Conservation (phyloP, 2,797 vertebrate species). For the Pempheris klunzingeri region DNA sequence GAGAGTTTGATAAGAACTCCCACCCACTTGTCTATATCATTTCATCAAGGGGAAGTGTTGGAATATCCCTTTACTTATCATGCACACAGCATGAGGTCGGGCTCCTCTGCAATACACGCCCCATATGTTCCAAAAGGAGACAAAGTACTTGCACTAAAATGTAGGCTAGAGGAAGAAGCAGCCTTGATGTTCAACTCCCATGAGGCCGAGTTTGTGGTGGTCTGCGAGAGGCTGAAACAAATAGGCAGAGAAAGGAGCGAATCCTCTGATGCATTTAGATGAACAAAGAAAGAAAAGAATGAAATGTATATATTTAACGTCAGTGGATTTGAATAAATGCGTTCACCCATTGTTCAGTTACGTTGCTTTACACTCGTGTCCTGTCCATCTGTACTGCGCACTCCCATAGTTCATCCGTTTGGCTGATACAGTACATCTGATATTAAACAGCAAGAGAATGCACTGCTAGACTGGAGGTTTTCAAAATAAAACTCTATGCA, state of each 20-base stretch:
- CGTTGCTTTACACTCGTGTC: no score
- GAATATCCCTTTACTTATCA: not conserved
- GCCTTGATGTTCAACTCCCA: slow-evolving; percentile 12
- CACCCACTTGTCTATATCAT: not conserved
- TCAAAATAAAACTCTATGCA: not conserved
- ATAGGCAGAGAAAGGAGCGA: not conserved
- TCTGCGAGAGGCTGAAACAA: not conserved
- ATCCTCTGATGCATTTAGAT: no score
- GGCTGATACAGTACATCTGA: no score
- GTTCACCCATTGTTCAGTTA: no score
- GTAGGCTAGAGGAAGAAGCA: not conserved
- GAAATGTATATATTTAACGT: no score
- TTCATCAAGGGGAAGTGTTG: not conserved
- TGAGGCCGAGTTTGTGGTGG: slow-evolving; percentile 14
- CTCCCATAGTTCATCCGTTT: no score
- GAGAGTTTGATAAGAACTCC: not conserved
- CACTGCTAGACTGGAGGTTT: not conserved
- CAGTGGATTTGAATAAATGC: no score
- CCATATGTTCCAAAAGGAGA: slow-evolving; percentile 1
- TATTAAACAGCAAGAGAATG: not conserved
- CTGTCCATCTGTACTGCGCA: no score
- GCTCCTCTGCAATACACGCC: not conserved
- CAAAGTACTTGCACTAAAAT: slow-evolving; percentile 4
- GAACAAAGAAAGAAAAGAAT: no score
- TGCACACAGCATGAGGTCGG: not conserved